Conservation (phyloP, 2,888 invertebrate species). For the Tuberolachnus salignus region DNA sequence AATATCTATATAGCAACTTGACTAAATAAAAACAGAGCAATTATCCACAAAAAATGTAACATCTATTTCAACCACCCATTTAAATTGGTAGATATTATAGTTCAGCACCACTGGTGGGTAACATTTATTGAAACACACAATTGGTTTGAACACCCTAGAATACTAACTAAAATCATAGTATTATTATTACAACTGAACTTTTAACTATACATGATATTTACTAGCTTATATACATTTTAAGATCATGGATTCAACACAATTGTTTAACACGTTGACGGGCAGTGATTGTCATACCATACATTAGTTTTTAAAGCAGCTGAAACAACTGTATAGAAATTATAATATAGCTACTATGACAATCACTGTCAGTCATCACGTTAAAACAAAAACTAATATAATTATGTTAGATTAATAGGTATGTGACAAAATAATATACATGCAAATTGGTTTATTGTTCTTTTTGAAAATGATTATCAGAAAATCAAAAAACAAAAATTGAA, state of each 20-base stretch:
- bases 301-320: too few relatives aligned
- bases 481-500: not conserved
- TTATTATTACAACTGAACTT: not conserved
- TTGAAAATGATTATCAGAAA: not conserved
- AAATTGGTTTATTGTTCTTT: not conserved
- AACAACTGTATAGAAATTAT: too few relatives aligned
- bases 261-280: too few relatives aligned
- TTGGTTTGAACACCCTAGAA: not conserved
- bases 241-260: not conserved
- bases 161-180: not conserved
- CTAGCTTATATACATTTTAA: slow-evolving; percentile 1
- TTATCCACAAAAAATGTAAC: too few relatives aligned
- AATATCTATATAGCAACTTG: too few relatives aligned
- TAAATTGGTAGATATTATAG: too few relatives aligned
- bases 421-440: not conserved
- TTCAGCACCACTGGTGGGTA: not conserved
- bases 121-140: slow-evolving; percentile 28
- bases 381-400: slow-evolving; percentile 1
- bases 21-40: too few relatives aligned
- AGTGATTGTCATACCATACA: too few relatives aligned
- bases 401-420: not conserved
- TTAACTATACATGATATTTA: not conserved
- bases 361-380: too few relatives aligned
- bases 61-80: too few relatives aligned
- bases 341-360: too few relatives aligned